Evolutionary conservation across 2,888 invertebrate genomes (phyloP), one percentile per base, ranked within the genome.

Genomic region (Mesochorus sp.): DNA sequence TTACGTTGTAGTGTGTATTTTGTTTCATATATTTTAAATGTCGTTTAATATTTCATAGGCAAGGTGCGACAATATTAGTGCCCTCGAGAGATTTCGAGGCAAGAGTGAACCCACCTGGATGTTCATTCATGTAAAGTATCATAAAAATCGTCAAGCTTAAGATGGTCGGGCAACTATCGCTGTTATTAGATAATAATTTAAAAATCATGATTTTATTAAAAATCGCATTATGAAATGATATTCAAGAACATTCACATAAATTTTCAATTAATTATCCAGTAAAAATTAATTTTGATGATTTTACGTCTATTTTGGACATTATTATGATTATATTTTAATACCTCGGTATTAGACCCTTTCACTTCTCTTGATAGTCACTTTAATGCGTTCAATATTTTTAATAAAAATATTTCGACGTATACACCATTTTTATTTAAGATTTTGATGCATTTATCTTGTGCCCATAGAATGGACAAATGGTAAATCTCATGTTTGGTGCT

Each of bases 101-200:
- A 95, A 95, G 87, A 97, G 98, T 90, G 96, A 98, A 88, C 98
- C 98, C 0, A 97, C 96, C 0, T 98, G 97, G 96, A 94, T 98
- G 92, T 97, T 98, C 85, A 94, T 96, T 76, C 87, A 87, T 42
- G 91, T 89, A 83, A 87, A 81, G 61, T 2, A 66, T 21, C 2
- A 2, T 3, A 2, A 26, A 37, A 4, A n/a, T n/a, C n/a, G n/a
- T n/a, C n/a, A n/a, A n/a, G n/a, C n/a, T n/a, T n/a, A n/a, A n/a
- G n/a, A n/a, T n/a, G n/a, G n/a, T n/a, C n/a, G n/a, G n/a, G n/a
- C n/a, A n/a, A n/a, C n/a, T n/a, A n/a, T n/a, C n/a, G n/a, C n/a
- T n/a, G n/a, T n/a, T n/a, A n/a, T n/a, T n/a, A n/a, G n/a, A n/a
- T n/a, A n/a, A n/a, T n/a, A n/a, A n/a, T n/a, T n/a, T n/a, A n/a